phyloP scores from a whole-genome alignment of 2,888 invertebrate species.

The Mythimna loreyi region DNA sequence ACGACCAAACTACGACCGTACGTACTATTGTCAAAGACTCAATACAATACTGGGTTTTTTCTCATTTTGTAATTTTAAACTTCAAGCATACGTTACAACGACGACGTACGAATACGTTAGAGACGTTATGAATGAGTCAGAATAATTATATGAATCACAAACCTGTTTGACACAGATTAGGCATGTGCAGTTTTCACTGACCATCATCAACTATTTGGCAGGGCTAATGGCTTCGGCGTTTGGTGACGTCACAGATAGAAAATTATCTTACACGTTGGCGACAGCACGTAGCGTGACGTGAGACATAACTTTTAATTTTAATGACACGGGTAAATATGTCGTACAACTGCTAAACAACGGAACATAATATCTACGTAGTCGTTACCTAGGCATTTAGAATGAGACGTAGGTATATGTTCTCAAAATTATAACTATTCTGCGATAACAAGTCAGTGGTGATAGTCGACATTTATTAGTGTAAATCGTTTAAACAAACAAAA shows the following conservation, averaged over 20 bases:
- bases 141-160: constrained; percentile 32
- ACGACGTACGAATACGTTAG: no score
- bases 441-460: constrained; percentile 34
- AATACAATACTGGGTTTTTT: neutral
- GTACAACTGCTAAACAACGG: constrained; percentile 35
- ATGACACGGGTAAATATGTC: constrained; percentile 31
- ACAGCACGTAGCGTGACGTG: constrained; percentile 41
- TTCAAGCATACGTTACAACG: neutral
- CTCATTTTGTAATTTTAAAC: neutral
- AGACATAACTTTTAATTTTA: constrained; percentile 44
- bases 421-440: constrained; percentile 31
- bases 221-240: constrained; percentile 39
- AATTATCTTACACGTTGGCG: constrained; percentile 42
- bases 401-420: constrained; percentile 13
- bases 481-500: constrained; percentile 4
- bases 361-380: constrained; percentile 20
- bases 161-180: constrained; percentile 29
- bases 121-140: constrained; percentile 25
- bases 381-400: constrained; percentile 28
- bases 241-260: constrained; percentile 50
- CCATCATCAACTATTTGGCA: constrained; percentile 64
- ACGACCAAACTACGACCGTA: constrained; percentile 33
- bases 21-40: constrained; percentile 1
- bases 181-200: constrained; percentile 50
- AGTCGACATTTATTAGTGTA: constrained; percentile 23